Conservation (phyloP, 1,140 invertebrate species). For the Lepidurus packardi region DNA sequence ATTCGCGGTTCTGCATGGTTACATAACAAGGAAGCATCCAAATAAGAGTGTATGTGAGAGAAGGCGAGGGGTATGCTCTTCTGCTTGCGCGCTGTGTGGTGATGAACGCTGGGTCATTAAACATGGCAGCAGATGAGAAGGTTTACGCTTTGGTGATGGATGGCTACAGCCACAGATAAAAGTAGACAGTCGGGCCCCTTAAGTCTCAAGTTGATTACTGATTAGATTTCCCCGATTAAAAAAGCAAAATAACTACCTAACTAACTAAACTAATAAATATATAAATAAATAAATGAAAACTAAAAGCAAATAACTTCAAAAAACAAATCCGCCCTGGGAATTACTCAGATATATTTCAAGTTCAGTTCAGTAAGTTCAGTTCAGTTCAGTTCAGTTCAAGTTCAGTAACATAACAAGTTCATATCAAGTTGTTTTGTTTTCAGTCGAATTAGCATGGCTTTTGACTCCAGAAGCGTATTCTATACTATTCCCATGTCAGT, state of each 20-base stretch:
- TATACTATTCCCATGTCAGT: neutral
- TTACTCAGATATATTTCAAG: too few relatives aligned
- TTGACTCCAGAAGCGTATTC: neutral
- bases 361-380: too few relatives aligned
- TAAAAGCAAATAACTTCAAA: too few relatives aligned
- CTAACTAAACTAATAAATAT: neutral
- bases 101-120: neutral
- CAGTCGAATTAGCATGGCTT: too few relatives aligned
- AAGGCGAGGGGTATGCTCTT: neutral
- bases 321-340: too few relatives aligned
- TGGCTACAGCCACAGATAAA: neutral
- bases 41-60: neutral
- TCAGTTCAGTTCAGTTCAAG: too few relatives aligned
- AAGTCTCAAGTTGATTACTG: neutral
- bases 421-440: too few relatives aligned
- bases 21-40: neutral
- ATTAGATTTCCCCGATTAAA: neutral
- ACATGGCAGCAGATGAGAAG: neutral
- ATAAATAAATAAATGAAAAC: too few relatives aligned
- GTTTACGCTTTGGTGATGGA: slow-evolving; percentile 2
- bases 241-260: neutral
- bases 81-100: neutral
- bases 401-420: too few relatives aligned
- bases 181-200: neutral
- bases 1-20: neutral